Evolutionary conservation across 2,797 vertebrate species (phyloP), one percentile per base, ranked within the genome.

Genomic region (Sciaenops ocellatus): DNA sequence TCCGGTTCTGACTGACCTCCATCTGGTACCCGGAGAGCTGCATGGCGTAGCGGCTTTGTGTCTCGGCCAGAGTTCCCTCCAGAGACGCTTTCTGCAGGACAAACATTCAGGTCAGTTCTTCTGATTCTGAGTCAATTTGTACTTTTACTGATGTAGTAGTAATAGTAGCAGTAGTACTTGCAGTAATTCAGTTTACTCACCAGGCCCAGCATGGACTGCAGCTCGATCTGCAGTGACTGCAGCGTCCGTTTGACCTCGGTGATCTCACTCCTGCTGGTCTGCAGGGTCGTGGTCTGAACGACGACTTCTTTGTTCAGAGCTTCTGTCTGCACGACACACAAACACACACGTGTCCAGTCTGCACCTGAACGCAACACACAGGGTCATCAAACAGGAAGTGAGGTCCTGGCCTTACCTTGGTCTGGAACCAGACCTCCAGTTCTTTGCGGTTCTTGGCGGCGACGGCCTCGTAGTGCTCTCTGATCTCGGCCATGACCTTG

Each of bases 161-260:
- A 38, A 38, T 8, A 34, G 34, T 34, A 34, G 7, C 9, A 8
- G 34, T 34, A 38, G 26, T 26, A 26, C 26, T 26, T 26, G 34
- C 9, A 38, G 34, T 38, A 38, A 6, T 34, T 34, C 7, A 34
- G 34, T 34, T 2, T 34, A 67, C 94, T 84, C 88, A 98, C 97
- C 95, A 94, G 92, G 73, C 91, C 91, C 63, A 92, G 42, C 60
- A 94, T 83, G 1, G 96, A 88, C 92, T 97, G 96, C 80, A 97
- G 94, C 84, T 98, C 97, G 0, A 97, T 96, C 92, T 97, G 93
- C 86, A 98, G 90, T 1, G 94, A 74, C 92, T 98, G 97, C 11
- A 96, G 72, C 3, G 67, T 76, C 6, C 87, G 84, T 41, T 91
- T 94, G 24, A 91, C 76, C 24, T 93, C 78, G 0, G 60, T 90